Percentiles rank a stretch among this genome's conserved stretches.
phyloP scores from a whole-genome alignment of 2,888 invertebrate genomes.

The Leptinotarsa juncta region DNA sequence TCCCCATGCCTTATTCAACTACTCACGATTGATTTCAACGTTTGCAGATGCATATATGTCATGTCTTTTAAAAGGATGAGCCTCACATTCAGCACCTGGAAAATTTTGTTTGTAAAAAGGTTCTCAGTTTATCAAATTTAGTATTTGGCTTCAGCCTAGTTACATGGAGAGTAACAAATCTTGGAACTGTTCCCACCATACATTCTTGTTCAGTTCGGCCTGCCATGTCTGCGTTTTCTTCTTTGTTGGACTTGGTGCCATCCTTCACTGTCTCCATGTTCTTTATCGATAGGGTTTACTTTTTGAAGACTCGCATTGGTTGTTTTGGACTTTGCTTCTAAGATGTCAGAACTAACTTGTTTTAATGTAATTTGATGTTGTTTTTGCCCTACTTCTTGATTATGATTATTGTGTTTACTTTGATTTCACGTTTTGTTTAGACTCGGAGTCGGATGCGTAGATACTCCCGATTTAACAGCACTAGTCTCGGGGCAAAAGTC shows the following conservation, averaged over 20 bases:
- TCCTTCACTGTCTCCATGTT: background rate
- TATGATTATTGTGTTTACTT: background rate
- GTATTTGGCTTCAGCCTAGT: slow-evolving; percentile 4
- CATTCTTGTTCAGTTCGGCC: slow-evolving; percentile 8
- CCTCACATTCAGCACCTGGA: slow-evolving; percentile 24
- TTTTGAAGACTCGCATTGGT: background rate
- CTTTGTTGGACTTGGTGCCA: slow-evolving; percentile 8
- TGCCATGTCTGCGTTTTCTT: slow-evolving; percentile 9
- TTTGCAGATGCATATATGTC: slow-evolving; percentile 11
- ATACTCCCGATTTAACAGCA: background rate
- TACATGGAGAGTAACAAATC: slow-evolving; percentile 4
- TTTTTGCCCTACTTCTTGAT: background rate
- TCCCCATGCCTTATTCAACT: slow-evolving; percentile 11
- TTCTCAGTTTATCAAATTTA: slow-evolving; percentile 5
- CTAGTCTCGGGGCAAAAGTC: background rate
- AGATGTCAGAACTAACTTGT: background rate
- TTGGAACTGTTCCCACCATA: background rate
- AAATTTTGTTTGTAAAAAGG: slow-evolving; percentile 23
- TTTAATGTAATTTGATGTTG: background rate
- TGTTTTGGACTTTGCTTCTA: background rate
- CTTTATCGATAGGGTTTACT: background rate
- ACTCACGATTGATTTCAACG: slow-evolving; percentile 7
- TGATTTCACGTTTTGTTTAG: background rate
- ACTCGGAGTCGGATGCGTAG: background rate
- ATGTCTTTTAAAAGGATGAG: background rate